phyloP scores from a whole-genome alignment of 2,888 invertebrate genomes.

The Sphinx pinastri region DNA sequence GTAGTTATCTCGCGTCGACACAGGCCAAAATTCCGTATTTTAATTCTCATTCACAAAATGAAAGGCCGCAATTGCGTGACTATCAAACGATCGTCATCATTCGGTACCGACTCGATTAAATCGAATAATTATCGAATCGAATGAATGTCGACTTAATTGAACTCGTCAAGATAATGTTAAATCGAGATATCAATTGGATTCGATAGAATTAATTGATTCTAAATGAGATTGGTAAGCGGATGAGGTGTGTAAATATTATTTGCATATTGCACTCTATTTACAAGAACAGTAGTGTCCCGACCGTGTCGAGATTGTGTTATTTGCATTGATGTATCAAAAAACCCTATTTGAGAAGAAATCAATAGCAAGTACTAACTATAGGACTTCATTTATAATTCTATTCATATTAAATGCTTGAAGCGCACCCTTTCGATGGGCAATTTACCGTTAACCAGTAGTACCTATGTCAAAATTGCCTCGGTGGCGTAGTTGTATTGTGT shows the following conservation, averaged over 20 bases:
- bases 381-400: too few species aligned
- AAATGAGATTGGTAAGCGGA: constrained; percentile 28
- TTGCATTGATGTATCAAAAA: too few species aligned
- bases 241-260: constrained; percentile 23
- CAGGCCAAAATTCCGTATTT: constrained; percentile 10
- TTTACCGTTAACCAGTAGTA: too few species aligned
- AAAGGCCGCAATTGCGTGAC: background rate
- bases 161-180: constrained; percentile 57
- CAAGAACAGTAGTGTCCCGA: background rate
- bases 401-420: too few species aligned
- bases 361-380: too few species aligned
- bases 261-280: constrained; percentile 21
- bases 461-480: too few species aligned
- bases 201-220: constrained; percentile 48
- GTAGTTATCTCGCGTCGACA: background rate
- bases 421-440: too few species aligned
- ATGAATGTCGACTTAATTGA: constrained; percentile 60
- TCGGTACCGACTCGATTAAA: constrained; percentile 47
- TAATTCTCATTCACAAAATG: constrained; percentile 11
- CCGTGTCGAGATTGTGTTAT: too few species aligned
- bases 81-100: constrained; percentile 33
- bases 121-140: constrained; percentile 47
- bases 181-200: constrained; percentile 46
- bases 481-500: too few species aligned
- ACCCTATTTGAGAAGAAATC: background rate